Evolutionary conservation across 2,113 vertebrate species (phyloP), one percentile per base, ranked within the genome.

Genomic region (Pseudopipra pipra): DNA sequence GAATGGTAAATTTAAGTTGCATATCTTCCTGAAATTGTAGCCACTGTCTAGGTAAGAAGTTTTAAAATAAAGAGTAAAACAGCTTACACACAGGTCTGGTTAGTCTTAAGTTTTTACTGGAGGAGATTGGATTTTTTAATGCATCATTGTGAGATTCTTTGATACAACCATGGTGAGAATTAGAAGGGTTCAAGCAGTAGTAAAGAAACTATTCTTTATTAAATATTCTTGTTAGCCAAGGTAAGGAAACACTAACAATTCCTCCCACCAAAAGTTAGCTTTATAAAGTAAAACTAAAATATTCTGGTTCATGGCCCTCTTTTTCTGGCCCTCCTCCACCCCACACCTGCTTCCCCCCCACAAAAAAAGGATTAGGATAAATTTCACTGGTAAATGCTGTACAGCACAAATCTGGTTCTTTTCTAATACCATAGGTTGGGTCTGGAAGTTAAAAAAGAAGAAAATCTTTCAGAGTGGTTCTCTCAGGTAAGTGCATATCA

Each of bases 401-500:
- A n/a, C 28, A 70, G 23, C 25, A 88, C 35, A 70, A 56, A 87
- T 81, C 31, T 61, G 20, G 0, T 82, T 87, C 9, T 96, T 96
- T 93, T 94, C 25, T 90, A 35, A 39, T 80, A 49, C 18, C 46
- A 0, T 70, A 99, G 99, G 88, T 96, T 99, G 97, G 99, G 99
- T 72, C 98, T 99, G 80, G 99, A 99, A 97, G 98, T 98, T 43
- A 99, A 98, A 97, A 99, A 99, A 95, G 99, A 99, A 97, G 99
- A 99, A 96, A 99, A 99, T 94, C 97, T 99, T 89, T 97, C 99
- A 46, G 99, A 99, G 47, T 99, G 99, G 99, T 99, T 99, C 94
- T 99, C 99, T 94, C 99, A 99, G 98, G 99, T 99, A 97, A 91
- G 96, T 90, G n/a, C 39, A 23, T 8, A 49, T 94, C 49, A 52